Evolutionary conservation across 2,113 vertebrate species (phyloP).

Genomic region (Caranx melampygus): DNA sequence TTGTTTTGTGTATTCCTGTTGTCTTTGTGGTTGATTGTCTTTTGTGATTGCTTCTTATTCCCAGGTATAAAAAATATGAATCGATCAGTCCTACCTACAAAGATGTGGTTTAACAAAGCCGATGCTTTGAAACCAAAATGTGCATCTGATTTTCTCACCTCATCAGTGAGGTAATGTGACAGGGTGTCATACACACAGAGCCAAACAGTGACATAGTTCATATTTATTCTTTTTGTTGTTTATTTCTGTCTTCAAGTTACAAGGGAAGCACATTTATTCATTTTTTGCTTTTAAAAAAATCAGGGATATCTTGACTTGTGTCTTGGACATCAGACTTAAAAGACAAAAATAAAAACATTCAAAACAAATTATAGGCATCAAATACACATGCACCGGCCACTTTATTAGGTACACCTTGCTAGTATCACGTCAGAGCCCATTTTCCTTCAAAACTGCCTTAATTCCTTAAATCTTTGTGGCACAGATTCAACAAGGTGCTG

Average conservation of each 20-base stretch:
- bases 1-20: too few species aligned
- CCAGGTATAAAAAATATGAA: too few species aligned
- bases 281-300: conserved; percentile 70
- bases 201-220: conserved; percentile 1
- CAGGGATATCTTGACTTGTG: conserved; percentile 59
- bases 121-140: not conserved
- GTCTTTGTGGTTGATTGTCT: too few species aligned
- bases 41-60: too few species aligned
- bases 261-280: conserved; percentile 82
- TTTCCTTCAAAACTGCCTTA: too few species aligned
- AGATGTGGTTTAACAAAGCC: not conserved
- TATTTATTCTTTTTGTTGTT: conserved; percentile 42
- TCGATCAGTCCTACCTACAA: not conserved
- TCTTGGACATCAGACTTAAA: conserved; percentile 60
- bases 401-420: too few species aligned
- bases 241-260: conserved; percentile 77
- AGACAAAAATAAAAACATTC: conserved; percentile 67
- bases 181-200: not conserved
- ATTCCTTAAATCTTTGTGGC: too few species aligned
- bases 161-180: not conserved
- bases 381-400: conserved; percentile 41
- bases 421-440: too few species aligned
- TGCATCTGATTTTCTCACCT: not conserved
- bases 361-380: conserved; percentile 74
- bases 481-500: too few species aligned